Base-by-base conservation (phyloP, 2,888 invertebrate genomes). In the Rhingia rostrata region DNA sequence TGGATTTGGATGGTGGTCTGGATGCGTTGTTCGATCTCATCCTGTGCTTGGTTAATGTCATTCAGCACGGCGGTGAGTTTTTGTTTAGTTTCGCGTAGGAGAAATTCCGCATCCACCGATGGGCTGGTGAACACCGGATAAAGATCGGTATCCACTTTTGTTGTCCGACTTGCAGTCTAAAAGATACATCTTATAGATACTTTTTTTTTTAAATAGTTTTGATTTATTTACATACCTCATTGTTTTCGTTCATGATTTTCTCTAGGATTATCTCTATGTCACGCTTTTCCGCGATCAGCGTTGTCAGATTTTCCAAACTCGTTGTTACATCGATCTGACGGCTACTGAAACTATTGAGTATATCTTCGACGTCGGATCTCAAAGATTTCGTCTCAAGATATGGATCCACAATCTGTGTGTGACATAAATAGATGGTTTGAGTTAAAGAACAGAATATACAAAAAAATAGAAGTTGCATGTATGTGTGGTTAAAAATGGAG, bases 81-180 rank as follows among this genome's bases (percentile, higher is more conserved):
- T 60, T 92, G 92, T 86, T 93, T 93, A 6, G 95, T 92, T 88
- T 93, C 93, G 37, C 91, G 89, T 41, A 93, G 90, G 85, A 95
- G 92, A 56, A 93, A 93, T 84, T 92, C 92, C 10, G 95, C 93
- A 86, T 93, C 93, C 53, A 93, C 92, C 4, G 94, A 93, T 78
- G 93, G 92, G 12, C 94, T 93, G 58, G 94, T 94, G 86, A 96
- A 94, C 58, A 95, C 93, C 30, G 96, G 96, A 92, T 96, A 96
- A 75, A 96, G 91, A 88, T 95, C 95, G 58, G 93, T 93, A 89
- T 95, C 95, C 88, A 95, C 92, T 90, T 94, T 94, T 4, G 94
- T 93, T 87, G 94, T 94, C 93, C 94, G 94, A 87, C 93, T 93
- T 86, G 95, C 93, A 30, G 94, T 94, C 95, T 95, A 45, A 33